Base-by-base conservation (phyloP, 2,113 vertebrate genomes). In the Thomomys bottae region DNA sequence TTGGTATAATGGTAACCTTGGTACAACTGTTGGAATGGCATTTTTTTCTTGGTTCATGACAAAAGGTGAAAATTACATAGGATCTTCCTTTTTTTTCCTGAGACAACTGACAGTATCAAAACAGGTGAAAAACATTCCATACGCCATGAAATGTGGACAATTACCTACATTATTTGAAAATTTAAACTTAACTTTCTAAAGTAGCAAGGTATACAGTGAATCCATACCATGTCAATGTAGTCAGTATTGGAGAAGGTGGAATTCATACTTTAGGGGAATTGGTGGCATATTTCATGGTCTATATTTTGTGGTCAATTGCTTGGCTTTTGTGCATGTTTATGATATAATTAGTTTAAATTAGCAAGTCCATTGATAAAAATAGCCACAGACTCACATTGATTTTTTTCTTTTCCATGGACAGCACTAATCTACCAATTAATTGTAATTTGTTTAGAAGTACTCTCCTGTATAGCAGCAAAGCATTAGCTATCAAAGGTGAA, bases 361-460 rank as follows among this genome's bases (percentile, higher is more conserved):
- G 96, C 97, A 98, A 97, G 88, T 97, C 95, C 95, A 95, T 96
- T 96, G 96, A 85, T 34, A 67, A 95, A 97, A 97, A 96, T 96
- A 97, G 95, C 91, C 94, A 96, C 94, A 95, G 91, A 80, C 94
- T 87, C 89, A 97, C 86, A 94, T 95, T 96, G 95, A 81, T 96
- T 95, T 89, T 92, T 95, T 92, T 96, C 94, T 94, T 96, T 97
- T 28, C 80, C 88, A 95, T 94, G 76, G 89, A 96, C 95, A 96
- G 57, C 70, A 88, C 96, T 71, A 95, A 91, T 96, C 96, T 94
- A 96, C 89, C 90, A 98, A 97, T 98, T 97, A 98, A 97, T 95
- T 95, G 83, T 97, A 97, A 97, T 96, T 97, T 98, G 95, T 98
- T 98, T 98, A 96, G 91, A 97, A 84, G 42, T 92, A 78, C 97